Evolutionary conservation across 2,888 invertebrate genomes (phyloP), one percentile per base, ranked within the genome.

Genomic region (Microctonus aethiopoides): DNA sequence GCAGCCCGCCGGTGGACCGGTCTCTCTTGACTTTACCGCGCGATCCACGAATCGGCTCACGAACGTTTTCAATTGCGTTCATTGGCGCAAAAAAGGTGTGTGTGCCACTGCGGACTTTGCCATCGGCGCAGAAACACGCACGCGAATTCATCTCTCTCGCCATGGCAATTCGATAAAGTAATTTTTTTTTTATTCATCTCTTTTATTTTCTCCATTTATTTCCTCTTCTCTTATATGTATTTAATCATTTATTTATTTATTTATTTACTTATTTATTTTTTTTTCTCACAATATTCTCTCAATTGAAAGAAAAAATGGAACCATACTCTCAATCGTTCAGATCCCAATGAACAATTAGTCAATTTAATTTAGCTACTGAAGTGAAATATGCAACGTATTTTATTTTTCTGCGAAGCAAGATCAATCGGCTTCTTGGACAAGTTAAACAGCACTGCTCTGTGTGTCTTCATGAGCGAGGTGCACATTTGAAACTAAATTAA

Each of bases 11-110:
- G 51, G 51, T 64, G 51, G 69, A 41, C 68, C 63, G 57, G 56
- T 63, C 34, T 46, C 54, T 56, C 56, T 57, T 34, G 46, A 66
- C n/a, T 29, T 26, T 6, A 16, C 54, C 54, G 66, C 67, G 76
- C 80, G 78, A 78, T 76, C 76, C 73, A 77, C 78, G 76, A 79
- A 80, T 82, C 79, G 75, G 77, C 80, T 80, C 76, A 75, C 78
- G 78, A 77, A 76, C 76, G 76, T 75, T 79, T 80, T 79, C 82
- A 83, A 83, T 82, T 79, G 79, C 79, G 75, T 80, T 82, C 80
- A 80, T 81, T 81, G 81, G 68, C 67, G 75, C 78, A 83, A 83
- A 83, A 82, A 83, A 79, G 78, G 78, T 79, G 80, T 79, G 78
- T 16, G 16, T 16, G 16, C 46, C 64, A 59, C 62, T 59, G n/a